Evolutionary conservation across 2,797 vertebrate genomes (phyloP).

Genomic region (Lagodon rhomboides): DNA sequence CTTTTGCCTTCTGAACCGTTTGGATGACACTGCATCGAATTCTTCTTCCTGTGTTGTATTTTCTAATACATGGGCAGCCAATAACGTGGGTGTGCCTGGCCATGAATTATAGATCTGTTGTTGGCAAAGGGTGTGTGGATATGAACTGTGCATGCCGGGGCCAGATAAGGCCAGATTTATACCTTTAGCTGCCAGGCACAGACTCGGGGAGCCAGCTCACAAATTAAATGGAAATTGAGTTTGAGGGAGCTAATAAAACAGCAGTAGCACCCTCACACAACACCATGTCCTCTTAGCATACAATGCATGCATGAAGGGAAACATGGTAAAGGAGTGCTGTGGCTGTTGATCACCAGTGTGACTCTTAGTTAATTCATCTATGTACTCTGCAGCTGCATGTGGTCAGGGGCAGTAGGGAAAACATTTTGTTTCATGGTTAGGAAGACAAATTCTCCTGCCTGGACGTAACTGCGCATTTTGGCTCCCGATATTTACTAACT

Average conservation of each 20-base stretch:
- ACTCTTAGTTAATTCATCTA: constrained; percentile 38
- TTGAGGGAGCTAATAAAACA: constrained; percentile 87
- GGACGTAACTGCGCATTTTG: constrained; percentile 14
- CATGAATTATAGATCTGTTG: constrained; percentile 90
- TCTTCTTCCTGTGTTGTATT: constrained; percentile 79
- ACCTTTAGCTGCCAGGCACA: constrained; percentile 86
- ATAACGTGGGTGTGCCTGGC: constrained; percentile 84
- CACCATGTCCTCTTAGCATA: constrained; percentile 71
- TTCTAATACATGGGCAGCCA: constrained; percentile 83
- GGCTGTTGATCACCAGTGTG: constrained; percentile 56
- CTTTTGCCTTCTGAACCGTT: constrained; percentile 70
- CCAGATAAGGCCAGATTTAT: constrained; percentile 90
- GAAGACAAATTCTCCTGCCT: constrained; percentile 51
- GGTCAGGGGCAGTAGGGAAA: constrained; percentile 29
- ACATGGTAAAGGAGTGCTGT: constrained; percentile 46
- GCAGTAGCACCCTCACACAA: constrained; percentile 70
- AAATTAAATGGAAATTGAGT: constrained; percentile 90
- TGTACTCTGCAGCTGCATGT: not conserved
- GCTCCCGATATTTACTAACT: constrained; percentile 28
- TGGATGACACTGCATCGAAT: constrained; percentile 81
- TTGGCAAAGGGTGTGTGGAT: constrained; percentile 84
- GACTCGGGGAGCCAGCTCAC: constrained; percentile 82
- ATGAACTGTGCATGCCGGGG: constrained; percentile 88
- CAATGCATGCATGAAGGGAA: constrained; percentile 66
- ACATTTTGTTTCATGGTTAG: constrained; percentile 45